Evolutionary conservation across 2,113 vertebrate species (phyloP).

Genomic region (Egretta garzetta): DNA sequence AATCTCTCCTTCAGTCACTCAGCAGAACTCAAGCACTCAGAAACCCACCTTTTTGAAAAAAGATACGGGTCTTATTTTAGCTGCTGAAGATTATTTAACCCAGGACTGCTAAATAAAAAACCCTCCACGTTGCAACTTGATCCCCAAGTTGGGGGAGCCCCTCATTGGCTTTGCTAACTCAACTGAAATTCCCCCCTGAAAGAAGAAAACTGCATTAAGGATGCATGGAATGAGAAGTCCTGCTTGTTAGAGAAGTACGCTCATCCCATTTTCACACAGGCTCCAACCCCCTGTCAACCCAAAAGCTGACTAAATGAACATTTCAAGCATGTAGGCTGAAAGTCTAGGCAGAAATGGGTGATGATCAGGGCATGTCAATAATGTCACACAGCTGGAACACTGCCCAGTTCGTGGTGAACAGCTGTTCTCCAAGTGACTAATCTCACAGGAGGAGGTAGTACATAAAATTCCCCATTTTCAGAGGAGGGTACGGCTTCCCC

Average conservation of each 20-base stretch:
- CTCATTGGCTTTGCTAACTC: background rate
- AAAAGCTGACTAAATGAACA: background rate
- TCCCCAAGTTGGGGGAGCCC: background rate
- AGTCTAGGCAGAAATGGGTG: slow-evolving; percentile 17
- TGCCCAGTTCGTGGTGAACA: background rate
- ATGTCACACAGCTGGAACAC: background rate
- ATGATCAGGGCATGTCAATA: slow-evolving; percentile 33
- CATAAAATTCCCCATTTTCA: background rate
- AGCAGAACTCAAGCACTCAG: background rate
- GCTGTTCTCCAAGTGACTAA: slow-evolving; percentile 46
- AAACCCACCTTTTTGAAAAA: background rate
- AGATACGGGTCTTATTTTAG: background rate
- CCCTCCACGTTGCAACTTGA: background rate
- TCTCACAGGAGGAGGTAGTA: background rate
- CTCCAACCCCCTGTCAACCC: background rate
- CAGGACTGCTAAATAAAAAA: background rate
- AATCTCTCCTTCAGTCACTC: background rate
- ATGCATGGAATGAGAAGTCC: rapidly evolving
- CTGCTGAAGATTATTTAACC: slow-evolving; percentile 1
- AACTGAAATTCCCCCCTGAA: background rate
- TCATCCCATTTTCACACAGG: background rate
- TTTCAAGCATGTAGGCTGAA: background rate
- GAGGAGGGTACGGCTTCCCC: background rate
- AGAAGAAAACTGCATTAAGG: background rate
- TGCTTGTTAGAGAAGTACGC: background rate